Conservation (phyloP, 2,797 vertebrate genomes). For the Paratrypauchen microcephalus region DNA sequence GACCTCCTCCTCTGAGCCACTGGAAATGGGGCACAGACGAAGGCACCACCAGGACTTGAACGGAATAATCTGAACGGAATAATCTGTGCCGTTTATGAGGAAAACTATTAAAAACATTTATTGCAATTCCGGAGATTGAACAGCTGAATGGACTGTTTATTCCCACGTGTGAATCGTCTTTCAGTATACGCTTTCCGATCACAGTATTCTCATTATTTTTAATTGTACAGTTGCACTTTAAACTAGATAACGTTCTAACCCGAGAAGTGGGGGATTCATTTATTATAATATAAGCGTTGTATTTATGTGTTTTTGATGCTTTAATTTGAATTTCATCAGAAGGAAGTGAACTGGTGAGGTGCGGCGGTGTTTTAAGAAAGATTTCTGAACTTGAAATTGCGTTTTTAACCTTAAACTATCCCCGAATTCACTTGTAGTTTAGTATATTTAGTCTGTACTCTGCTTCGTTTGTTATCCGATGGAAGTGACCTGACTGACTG, state of each 20-base stretch:
- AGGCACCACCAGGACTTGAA: conserved; percentile 8
- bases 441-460: conserved; percentile 12
- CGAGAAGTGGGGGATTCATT: conserved; percentile 23
- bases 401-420: background rate
- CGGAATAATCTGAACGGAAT: conserved; percentile 6
- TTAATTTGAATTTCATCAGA: conserved; percentile 12
- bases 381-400: background rate
- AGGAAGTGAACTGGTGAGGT: background rate
- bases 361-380: background rate
- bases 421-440: conserved; percentile 10
- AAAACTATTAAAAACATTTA: background rate
- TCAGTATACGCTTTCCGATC: conserved; percentile 49
- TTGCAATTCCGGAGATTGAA: conserved; percentile 11
- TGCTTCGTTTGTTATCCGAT: conserved; percentile 32
- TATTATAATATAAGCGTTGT: conserved; percentile 54
- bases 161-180: background rate
- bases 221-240: conserved; percentile 77
- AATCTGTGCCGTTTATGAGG: background rate
- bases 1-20: background rate
- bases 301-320: conserved; percentile 57
- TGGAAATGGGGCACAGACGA: background rate
- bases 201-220: conserved; percentile 65
- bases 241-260: conserved; percentile 52
- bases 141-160: background rate
- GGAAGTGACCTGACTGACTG: conserved; percentile 30